Base-by-base conservation (phyloP, 2,888 invertebrate genomes). In the Chirona hameri region DNA sequence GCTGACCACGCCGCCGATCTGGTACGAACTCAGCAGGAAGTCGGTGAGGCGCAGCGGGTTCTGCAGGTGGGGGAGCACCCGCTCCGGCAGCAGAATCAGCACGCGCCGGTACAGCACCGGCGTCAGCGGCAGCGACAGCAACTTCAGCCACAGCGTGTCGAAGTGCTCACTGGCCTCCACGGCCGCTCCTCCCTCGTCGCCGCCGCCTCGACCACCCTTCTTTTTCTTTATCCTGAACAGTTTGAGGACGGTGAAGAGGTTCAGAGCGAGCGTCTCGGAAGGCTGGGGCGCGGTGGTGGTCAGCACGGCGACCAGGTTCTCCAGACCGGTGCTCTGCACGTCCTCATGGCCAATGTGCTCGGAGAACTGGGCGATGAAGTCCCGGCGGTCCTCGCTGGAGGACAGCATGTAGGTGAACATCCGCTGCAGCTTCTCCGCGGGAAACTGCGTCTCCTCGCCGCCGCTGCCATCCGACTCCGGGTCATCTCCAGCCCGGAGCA, bases 1-100 rank as follows among this genome's bases (percentile, higher is more conserved):
- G 87, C 96, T 94, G 84, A 96, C 92, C 0, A 95, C 92, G 14
- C 98, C 97, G 86, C 96, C 94, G 81, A 93, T 91, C 87, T 96
- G 94, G 85, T 97, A 91, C 0, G 96, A 95, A 86, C 95, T 93
- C 90, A 96, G 95, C 39, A 98, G 91, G 89, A 97, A 97, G 88
- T 98, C 98, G 3, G 96, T 95, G 86, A 97, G 91, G 84, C 94
- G 89, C 82, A 96, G 90, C 18, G 98, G 97, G 86, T 93, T 93
- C 69, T 92, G 91, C 85, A 98, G 90, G 88, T 95, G 91, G 29
- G 93, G 92, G 89, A 98, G 90, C 48, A 97, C 91, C 82, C 93
- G 91, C 87, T 97, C 96, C 82, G 97, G 91, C 21, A 98, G 89
- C 82, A 95, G 91, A 84, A 95, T 90, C 76, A 98, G 89, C 82